Evolutionary conservation across 2,888 invertebrate genomes (phyloP), one percentile per base, ranked within the genome.

Genomic region (Zootermopsis nevadensis): DNA sequence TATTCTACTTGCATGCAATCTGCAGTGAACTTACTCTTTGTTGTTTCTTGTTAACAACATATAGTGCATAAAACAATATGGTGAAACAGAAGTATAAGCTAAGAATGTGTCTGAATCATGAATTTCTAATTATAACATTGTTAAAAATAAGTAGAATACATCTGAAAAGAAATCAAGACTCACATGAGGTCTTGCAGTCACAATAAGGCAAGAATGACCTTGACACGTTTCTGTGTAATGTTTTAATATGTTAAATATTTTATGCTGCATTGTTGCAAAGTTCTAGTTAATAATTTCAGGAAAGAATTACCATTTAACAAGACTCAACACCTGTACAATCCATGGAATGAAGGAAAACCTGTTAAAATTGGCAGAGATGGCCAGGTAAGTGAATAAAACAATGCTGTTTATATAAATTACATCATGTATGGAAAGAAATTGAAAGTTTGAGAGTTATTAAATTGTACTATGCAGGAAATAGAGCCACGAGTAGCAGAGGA

Each of bases 361-460:
- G 98, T 99, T 0, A 99, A 99, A 92, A 99, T 99, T 87, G 99
- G 98, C 30, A 93, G 99, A 85, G 99, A 99, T 91, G 99, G 99
- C 0, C 87, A 92, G 83, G 85, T 85, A 77, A 66, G 79, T 15
- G 1, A 38, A 30, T 35, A 24, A 77, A 77, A n/a, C 7, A 55
- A 27, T 55, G n/a, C 12, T 1, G 6, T n/a, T 4, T 60, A 8
- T 15, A 60, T 48, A 77, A 19, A 30, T 7, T 48, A 15, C 1
- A 6, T 12, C 3, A 48, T 19, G 27, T 69, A 33, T 60, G 27
- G 42, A 30, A 42, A 27, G 19, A 81, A 76, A 33, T 27, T 27
- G n/a, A 31, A 12, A 6, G 31, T 67, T 2, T 67, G 67, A 67
- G 8, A 10, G 22, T 72, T 30, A 24, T 22, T 53, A 0, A 7